Evolutionary conservation across 2,888 invertebrate genomes (phyloP).

Genomic region (Eupithecia subfuscata): DNA sequence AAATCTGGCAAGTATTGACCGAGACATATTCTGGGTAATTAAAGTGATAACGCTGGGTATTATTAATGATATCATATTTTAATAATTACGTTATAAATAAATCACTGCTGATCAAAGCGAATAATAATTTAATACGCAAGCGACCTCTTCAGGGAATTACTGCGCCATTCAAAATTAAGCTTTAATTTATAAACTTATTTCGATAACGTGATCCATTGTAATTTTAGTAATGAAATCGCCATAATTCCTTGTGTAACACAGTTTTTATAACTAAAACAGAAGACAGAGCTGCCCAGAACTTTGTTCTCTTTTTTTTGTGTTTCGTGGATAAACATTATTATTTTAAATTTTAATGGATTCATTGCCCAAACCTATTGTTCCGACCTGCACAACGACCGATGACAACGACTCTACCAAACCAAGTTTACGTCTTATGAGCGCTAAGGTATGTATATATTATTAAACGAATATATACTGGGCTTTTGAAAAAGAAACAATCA

Average conservation of each 20-base stretch:
- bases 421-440: not conserved
- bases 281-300: no score
- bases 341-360: no score
- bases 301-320: no score
- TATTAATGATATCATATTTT: slow-evolving; percentile 65
- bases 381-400: not conserved
- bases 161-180: slow-evolving; percentile 6
- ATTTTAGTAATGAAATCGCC: slow-evolving; percentile 48
- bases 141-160: slow-evolving; percentile 6
- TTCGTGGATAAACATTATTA: no score
- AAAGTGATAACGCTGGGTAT: slow-evolving; percentile 56
- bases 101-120: slow-evolving; percentile 26
- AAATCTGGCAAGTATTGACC: slow-evolving; percentile 40
- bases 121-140: slow-evolving; percentile 20
- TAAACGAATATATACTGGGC: slow-evolving; percentile 55
- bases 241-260: no score
- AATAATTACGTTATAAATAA: slow-evolving; percentile 28
- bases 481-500: slow-evolving; percentile 52
- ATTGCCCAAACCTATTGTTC: no score
- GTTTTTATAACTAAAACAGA: no score
- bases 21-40: slow-evolving; percentile 36
- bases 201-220: slow-evolving; percentile 49
- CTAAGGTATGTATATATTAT: not conserved
- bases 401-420: not conserved
- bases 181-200: slow-evolving; percentile 32